phyloP scores from a whole-genome alignment of 2,113 vertebrate species.

The Proteles cristata region DNA sequence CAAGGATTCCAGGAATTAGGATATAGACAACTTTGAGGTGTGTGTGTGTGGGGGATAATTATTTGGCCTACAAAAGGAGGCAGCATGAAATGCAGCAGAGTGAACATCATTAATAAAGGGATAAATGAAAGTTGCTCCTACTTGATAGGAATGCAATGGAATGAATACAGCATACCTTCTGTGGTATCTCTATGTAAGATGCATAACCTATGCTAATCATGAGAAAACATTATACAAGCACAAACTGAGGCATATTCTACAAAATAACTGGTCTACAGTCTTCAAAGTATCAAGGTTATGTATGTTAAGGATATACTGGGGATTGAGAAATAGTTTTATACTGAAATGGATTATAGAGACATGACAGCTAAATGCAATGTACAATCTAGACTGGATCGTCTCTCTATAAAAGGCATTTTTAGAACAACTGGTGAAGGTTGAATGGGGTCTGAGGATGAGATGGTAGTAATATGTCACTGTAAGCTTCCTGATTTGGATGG shows the following conservation, averaged over 20 bases:
- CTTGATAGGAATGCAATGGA: not conserved
- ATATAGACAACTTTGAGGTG: not conserved
- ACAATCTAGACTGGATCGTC: not conserved
- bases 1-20: not conserved
- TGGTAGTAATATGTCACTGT: not conserved
- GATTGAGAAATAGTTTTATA: not conserved
- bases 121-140: not conserved
- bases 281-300: not conserved
- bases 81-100: not conserved
- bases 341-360: not conserved
- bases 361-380: too few relatives aligned
- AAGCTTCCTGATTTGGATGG: not conserved
- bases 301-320: not conserved
- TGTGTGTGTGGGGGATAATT: not conserved
- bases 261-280: not conserved
- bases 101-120: not conserved
- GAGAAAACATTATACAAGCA: not conserved
- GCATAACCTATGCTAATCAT: not conserved
- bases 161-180: not conserved
- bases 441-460: not conserved
- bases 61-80: not conserved
- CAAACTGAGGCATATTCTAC: not conserved
- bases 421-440: not conserved
- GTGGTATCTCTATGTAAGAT: not conserved
- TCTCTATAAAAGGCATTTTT: not conserved